These are phyloP conservation scores for Melipona beecheii DNA, from an alignment of 2,888 invertebrate species.

Conservation along the genomic window DNA sequence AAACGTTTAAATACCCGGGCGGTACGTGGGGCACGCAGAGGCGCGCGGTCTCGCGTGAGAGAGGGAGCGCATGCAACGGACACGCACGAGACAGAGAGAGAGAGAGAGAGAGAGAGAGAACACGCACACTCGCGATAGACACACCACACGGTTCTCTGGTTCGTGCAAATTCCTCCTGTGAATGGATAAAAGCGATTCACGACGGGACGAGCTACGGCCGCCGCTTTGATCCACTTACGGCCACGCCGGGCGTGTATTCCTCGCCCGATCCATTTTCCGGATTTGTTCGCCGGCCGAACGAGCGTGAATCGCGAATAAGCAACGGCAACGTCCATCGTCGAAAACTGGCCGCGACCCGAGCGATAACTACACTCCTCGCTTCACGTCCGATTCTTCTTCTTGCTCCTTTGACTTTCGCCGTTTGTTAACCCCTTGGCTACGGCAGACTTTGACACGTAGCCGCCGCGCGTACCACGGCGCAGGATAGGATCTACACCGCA, in stretches of 20 bases:
- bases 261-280: slow-evolving; percentile 23
- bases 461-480: no score
- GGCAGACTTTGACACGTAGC: no score
- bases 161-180: slow-evolving; percentile 41
- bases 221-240: slow-evolving; percentile 59
- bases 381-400: neutral
- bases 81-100: neutral
- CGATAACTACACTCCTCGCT: neutral
- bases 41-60: neutral
- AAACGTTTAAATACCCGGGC: neutral
- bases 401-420: neutral
- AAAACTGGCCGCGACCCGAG: neutral
- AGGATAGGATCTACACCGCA: no score
- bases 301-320: neutral
- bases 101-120: neutral
- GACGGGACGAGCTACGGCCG: slow-evolving; percentile 16
- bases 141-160: slow-evolving; percentile 16
- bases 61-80: neutral
- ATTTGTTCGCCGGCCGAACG: neutral
- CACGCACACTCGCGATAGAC: slow-evolving; percentile 24
- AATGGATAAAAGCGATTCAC: slow-evolving; percentile 59
- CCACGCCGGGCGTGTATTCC: neutral
- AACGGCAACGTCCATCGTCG: neutral
- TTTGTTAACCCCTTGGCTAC: no score
- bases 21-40: neutral